Percentiles rank a stretch among this genome's conserved stretches.
phyloP scores from a whole-genome alignment of 2,113 vertebrate species.

The Cebidichthys violaceus region DNA sequence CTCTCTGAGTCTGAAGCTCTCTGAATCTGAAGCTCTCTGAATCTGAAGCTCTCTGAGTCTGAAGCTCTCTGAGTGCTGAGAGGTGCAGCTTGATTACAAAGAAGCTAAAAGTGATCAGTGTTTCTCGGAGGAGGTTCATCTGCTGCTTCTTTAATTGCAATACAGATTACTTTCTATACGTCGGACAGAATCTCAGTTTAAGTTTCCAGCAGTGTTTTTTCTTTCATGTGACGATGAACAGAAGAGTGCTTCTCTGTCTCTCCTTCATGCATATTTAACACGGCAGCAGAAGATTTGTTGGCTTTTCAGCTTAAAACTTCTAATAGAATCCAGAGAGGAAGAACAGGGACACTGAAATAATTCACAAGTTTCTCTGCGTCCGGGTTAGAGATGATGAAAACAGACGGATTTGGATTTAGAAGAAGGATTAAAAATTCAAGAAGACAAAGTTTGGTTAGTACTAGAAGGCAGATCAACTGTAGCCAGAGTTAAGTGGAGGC shows the following conservation, averaged over 20 bases:
- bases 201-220: constrained; percentile 12
- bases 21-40: no score
- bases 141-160: constrained; percentile 16
- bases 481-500: neutral
- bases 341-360: no score
- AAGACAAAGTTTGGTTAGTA: constrained; percentile 7
- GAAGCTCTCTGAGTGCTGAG: neutral
- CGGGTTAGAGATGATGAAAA: neutral
- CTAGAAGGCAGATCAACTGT: neutral
- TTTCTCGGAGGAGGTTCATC: constrained; percentile 9
- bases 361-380: constrained; percentile 4
- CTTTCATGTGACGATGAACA: constrained; percentile 41
- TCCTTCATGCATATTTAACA: constrained; percentile 34
- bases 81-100: constrained; percentile 3
- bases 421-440: constrained; percentile 30
- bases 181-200: constrained; percentile 16
- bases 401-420: constrained; percentile 15
- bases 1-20: no score
- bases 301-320: constrained; percentile 57
- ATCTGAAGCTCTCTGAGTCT: no score
- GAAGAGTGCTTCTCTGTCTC: constrained; percentile 34
- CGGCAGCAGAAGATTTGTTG: constrained; percentile 51
- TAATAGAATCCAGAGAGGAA: constrained; percentile 32
- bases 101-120: constrained; percentile 1
- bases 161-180: constrained; percentile 5